A percentile compares a stretch with the other conserved stretches of the same genome.
Evolutionary conservation across 2,797 vertebrate species (phyloP).

Genomic region (Prunella strophiata): DNA sequence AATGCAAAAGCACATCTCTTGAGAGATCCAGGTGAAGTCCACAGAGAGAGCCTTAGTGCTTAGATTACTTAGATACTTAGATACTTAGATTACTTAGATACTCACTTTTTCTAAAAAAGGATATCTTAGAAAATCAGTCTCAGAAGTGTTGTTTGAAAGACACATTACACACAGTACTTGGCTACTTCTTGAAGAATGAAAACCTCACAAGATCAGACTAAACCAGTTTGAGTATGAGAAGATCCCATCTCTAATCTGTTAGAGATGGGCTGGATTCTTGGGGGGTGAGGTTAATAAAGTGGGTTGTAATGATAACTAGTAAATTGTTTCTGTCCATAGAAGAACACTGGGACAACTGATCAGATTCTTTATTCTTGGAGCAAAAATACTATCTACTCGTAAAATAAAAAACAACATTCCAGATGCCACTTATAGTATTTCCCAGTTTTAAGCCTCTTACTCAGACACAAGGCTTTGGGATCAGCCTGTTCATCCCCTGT

Average conservation of each 20-base stretch:
- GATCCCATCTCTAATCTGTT: background rate
- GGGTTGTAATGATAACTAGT: background rate
- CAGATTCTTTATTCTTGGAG: background rate
- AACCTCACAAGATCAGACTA: background rate
- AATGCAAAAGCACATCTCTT: background rate
- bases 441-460: background rate
- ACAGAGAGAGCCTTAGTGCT: background rate
- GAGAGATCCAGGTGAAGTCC: background rate
- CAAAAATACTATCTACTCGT: background rate
- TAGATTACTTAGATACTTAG: too few relatives aligned
- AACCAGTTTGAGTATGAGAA: background rate
- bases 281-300: background rate
- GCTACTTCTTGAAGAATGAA: background rate
- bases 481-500: background rate
- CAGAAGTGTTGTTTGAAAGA: background rate
- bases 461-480: background rate
- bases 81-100: too few relatives aligned
- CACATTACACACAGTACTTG: background rate
- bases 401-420: background rate
- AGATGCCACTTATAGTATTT: background rate
- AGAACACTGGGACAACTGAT: background rate
- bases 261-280: background rate
- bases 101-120: background rate
- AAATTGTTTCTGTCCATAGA: background rate
- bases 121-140: background rate